Percentiles rank a stretch among this genome's conserved stretches.
Conservation (phyloP, 92 coral and sea anemone species). For the Pocillopora meandrina region DNA sequence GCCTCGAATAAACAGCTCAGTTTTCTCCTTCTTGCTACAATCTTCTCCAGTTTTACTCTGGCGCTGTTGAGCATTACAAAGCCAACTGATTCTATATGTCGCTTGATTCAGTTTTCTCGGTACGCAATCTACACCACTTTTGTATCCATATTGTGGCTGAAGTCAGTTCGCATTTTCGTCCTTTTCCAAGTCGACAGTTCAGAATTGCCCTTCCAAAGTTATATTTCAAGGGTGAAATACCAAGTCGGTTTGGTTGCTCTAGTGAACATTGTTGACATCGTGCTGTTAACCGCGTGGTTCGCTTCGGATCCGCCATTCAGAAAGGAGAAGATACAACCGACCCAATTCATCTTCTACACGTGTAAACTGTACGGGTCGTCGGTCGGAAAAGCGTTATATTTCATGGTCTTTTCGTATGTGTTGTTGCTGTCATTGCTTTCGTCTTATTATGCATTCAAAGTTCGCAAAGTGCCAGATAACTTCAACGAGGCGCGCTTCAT, state of each 20-base stretch:
- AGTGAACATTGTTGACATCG: slow-evolving; percentile 20
- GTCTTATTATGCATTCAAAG: slow-evolving; percentile 37
- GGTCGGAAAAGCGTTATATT: slow-evolving; percentile 20
- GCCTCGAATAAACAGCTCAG: slow-evolving; percentile 65
- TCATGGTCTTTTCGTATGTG: slow-evolving; percentile 28
- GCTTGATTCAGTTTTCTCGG: slow-evolving; percentile 53
- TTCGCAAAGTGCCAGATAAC: slow-evolving; percentile 32
- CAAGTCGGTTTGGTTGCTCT: slow-evolving; percentile 32
- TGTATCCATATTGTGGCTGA: slow-evolving; percentile 61
- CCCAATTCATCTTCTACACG: slow-evolving; percentile 20
- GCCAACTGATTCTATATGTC: slow-evolving; percentile 47
- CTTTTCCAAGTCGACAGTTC: slow-evolving; percentile 38
- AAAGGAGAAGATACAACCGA: slow-evolving; percentile 10
- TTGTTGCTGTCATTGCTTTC: slow-evolving; percentile 34
- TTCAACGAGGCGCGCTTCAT: slow-evolving; percentile 40
- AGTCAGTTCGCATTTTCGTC: slow-evolving; percentile 62
- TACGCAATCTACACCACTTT: slow-evolving; percentile 55
- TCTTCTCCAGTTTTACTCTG: slow-evolving; percentile 45
- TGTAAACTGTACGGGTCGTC: slow-evolving; percentile 12
- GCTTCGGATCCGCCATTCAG: slow-evolving; percentile 19
- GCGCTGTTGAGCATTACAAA: slow-evolving; percentile 42
- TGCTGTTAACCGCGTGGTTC: slow-evolving; percentile 33
- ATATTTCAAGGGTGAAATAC: slow-evolving; percentile 24
- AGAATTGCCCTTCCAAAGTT: slow-evolving; percentile 12
- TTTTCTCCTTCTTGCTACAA: slow-evolving; percentile 52